Evolutionary conservation across 1,140 invertebrate species (phyloP).

Genomic region (Akabosia matsudoensis): DNA sequence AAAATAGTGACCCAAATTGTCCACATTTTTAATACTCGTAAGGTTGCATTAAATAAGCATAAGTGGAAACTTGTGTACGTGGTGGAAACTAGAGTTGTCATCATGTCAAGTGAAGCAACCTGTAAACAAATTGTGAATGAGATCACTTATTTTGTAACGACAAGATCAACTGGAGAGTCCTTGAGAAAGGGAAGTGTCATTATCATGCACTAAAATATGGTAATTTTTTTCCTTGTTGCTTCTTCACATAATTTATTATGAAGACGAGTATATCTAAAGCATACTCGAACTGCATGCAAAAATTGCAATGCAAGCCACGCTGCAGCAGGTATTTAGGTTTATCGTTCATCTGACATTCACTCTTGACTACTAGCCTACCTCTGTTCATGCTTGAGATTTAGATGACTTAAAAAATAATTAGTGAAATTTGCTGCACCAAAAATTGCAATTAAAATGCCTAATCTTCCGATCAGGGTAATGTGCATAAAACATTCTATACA

Average conservation of each 20-base stretch:
- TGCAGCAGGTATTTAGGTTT: slow-evolving; percentile 24
- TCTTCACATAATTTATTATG: background rate
- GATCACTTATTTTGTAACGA: no score
- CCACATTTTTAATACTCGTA: background rate
- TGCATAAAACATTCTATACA: no score
- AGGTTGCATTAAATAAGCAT: background rate
- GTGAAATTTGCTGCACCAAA: no score
- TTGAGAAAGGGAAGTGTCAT: slow-evolving; percentile 1
- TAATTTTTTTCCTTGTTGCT: background rate
- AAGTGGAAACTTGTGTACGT: no score
- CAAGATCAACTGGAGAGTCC: slow-evolving; percentile 8
- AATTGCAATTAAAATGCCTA: no score
- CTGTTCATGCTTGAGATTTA: background rate
- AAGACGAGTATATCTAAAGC: background rate
- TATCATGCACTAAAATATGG: background rate
- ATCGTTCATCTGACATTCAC: background rate
- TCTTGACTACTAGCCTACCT: background rate
- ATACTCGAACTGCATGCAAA: background rate
- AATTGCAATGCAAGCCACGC: background rate
- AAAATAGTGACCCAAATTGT: background rate
- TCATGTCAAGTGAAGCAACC: background rate
- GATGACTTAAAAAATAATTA: no score
- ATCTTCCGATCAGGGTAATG: no score
- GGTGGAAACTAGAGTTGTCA: background rate
- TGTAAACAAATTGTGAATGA: background rate